Base-by-base conservation (phyloP, 2,797 vertebrate species). In the Halcyon chelicuti region DNA sequence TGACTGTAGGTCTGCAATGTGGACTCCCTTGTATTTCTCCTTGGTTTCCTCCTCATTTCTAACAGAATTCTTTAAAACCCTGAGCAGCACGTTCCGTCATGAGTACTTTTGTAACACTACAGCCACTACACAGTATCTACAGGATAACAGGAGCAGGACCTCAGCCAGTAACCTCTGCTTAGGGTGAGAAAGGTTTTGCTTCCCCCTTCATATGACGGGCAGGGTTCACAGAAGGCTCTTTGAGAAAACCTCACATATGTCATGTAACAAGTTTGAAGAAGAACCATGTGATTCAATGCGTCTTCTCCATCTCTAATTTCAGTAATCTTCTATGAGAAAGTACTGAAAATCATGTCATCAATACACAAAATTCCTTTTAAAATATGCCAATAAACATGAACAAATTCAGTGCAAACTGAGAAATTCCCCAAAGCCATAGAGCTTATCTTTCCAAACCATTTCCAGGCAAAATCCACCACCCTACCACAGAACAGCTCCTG, bases 161-260 rank as follows among this genome's bases (percentile, higher is more conserved):
- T 52, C 60, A 37, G 25, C 39, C 55, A 83, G 54, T 25, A 73
- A 52, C 28, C 58, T 52, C 25, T 20, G 10, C 29, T n/a, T 28
- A 39, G 35, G 31, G 12, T 11, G 14, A 35, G 21, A 85, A 68
- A 80, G 3, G 3, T 25, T 71, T 35, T 26, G 31, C 18, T 23
- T 47, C 52, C 15, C 25, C 21, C 31, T 75, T 44, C 55, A 35
- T 14, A 47, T 0, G 5, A 55, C 1, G 10, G 28, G 5, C 4
- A 68, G 15, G 21, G 13, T 33, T 84, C 79, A 80, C 11, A 58
- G 49, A 79, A 68, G 60, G 23, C 8, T 40, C 52, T 88, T 3
- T 8, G 16, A 80, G 61, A 51, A 80, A 87, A 72, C 13, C 5
- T 46, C 13, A 61, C 0, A 0, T 31, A 75, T 37, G 71, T 71